phyloP scores from a whole-genome alignment of 2,888 invertebrate species.

The Xanthia togata region DNA sequence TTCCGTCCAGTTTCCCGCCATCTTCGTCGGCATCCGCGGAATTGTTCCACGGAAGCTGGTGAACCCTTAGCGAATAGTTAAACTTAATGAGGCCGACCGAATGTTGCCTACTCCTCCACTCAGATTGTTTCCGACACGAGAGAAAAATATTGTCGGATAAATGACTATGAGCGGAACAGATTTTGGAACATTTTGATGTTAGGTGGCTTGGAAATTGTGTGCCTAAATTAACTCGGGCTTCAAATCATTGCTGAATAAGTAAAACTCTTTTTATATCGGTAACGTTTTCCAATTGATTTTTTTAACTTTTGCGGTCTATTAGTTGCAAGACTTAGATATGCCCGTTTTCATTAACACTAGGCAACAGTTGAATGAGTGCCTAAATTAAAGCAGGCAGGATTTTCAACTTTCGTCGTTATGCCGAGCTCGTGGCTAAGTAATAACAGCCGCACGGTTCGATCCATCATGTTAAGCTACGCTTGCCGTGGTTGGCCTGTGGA shows the following conservation, averaged over 20 bases:
- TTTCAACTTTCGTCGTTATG: background rate
- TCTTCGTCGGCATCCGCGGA: conserved; percentile 67
- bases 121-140: conserved; percentile 68
- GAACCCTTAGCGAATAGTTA: conserved; percentile 80
- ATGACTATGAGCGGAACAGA: conserved; percentile 32
- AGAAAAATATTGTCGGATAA: conserved; percentile 45
- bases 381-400: too few species aligned
- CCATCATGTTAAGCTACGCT: too few species aligned
- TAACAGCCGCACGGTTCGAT: too few species aligned
- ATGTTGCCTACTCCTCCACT: conserved; percentile 70
- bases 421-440: too few species aligned
- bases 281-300: background rate
- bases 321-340: too few species aligned
- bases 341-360: too few species aligned
- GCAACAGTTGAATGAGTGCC: too few species aligned
- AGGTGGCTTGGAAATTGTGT: background rate
- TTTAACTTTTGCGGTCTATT: background rate
- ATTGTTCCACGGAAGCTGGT: conserved; percentile 71
- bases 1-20: conserved; percentile 47
- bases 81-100: conserved; percentile 79
- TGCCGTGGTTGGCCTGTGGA: too few species aligned
- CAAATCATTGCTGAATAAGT: background rate
- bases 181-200: conserved; percentile 20
- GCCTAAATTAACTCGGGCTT: background rate
- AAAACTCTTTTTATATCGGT: background rate